Evolutionary conservation across 2,113 vertebrate genomes (phyloP).

Genomic region (Oxyruncus cristatus): DNA sequence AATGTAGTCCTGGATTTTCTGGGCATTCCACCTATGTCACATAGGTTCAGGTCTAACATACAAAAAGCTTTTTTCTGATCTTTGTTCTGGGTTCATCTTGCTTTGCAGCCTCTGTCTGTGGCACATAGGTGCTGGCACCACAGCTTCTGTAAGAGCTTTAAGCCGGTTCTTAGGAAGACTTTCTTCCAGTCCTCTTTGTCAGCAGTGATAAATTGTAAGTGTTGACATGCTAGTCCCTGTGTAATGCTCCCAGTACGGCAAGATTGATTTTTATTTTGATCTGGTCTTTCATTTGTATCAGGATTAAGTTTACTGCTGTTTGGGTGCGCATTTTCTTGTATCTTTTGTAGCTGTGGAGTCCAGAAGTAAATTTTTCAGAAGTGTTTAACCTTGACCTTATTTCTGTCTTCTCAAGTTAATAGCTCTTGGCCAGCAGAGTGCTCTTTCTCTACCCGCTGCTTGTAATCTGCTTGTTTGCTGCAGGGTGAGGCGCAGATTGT

Average conservation of each 20-base stretch:
- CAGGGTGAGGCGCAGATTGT: background rate
- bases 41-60: background rate
- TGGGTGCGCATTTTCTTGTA: background rate
- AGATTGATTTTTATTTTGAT: background rate
- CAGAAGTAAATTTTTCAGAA: background rate
- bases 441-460: background rate
- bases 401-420: background rate
- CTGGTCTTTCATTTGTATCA: background rate
- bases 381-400: slow-evolving; percentile 22
- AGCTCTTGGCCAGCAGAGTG: background rate
- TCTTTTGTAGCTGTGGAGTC: background rate
- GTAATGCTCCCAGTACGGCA: background rate
- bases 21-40: background rate
- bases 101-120: background rate
- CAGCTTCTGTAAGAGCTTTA: background rate
- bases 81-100: background rate
- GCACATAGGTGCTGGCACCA: background rate
- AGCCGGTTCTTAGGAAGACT: background rate
- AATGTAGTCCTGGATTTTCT: background rate
- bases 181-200: background rate
- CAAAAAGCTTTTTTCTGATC: no score
- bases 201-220: background rate
- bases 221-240: background rate
- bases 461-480: slow-evolving; percentile 24
- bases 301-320: background rate